Evolutionary conservation across 2,113 vertebrate species (phyloP).

Genomic region (pig (Sus scrofa)): T2T-Sscrofa CM000826.6:25858501-25859000

Average conservation of each 20-base stretch:
- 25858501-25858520: background rate
- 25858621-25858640: background rate
- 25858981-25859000: background rate
- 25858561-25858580: background rate
- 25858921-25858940: background rate
- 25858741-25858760: background rate
- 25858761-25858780: background rate
- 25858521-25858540: background rate
- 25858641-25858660: background rate
- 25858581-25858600: background rate
- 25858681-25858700: background rate
- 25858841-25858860: background rate
- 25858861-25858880: background rate
- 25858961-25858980: rapidly evolving
- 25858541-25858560: background rate
- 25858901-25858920: background rate
- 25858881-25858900: background rate
- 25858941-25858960: background rate
- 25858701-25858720: background rate
- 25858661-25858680: background rate
- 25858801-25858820: background rate
- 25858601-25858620: background rate
- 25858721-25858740: background rate
- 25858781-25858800: background rate
- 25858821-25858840: background rate